Percentiles rank a stretch among this genome's conserved stretches.
phyloP scores from a whole-genome alignment of 1,140 invertebrate genomes.

The Formica exsecta region DNA sequence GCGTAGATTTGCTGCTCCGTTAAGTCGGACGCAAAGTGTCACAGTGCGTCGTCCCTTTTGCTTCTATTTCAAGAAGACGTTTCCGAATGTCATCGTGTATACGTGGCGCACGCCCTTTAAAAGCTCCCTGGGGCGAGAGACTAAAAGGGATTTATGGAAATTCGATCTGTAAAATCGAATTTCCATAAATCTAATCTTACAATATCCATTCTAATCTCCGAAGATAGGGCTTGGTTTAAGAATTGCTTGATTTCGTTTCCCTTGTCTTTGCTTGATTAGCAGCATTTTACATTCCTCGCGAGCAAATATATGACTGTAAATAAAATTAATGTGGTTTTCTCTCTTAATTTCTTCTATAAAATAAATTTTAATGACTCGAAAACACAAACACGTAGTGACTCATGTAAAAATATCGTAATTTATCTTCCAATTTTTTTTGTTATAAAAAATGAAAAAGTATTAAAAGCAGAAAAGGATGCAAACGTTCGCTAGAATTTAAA shows the following conservation, averaged over 20 bases:
- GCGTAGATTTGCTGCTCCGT: conserved; percentile 2
- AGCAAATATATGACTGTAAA: no score
- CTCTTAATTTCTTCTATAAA: neutral
- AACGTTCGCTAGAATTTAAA: neutral
- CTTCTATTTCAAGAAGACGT: conserved; percentile 32
- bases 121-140: neutral
- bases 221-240: neutral
- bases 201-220: neutral
- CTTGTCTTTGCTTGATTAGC: neutral
- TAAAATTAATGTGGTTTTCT: neutral
- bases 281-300: neutral
- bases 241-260: neutral
- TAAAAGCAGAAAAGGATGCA: neutral
- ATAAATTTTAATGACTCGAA: neutral
- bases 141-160: conserved; percentile 24
- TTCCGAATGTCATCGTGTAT: neutral
- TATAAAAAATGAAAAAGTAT: neutral
- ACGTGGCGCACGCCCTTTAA: neutral
- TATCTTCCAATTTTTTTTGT: neutral
- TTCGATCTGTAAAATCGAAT: conserved; percentile 13
- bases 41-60: neutral
- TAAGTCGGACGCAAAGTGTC: neutral
- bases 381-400: neutral
- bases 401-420: neutral
- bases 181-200: neutral